Evolutionary conservation across 2,113 vertebrate species (phyloP).

Genomic region (Oxyruncus cristatus): DNA sequence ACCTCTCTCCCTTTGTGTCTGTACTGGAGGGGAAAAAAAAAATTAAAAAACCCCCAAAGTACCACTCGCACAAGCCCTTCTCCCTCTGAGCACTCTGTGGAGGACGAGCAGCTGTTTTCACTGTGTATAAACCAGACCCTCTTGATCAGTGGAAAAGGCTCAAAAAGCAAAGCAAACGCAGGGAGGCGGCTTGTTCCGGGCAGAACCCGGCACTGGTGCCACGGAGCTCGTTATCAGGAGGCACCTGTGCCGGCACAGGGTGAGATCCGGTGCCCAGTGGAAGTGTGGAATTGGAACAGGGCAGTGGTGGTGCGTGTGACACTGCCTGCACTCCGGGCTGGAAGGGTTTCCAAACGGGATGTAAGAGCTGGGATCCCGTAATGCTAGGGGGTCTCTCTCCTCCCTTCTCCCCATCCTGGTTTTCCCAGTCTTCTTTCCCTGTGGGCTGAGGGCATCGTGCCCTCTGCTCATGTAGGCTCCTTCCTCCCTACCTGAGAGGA

Average conservation of each 20-base stretch:
- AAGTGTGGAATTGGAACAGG: background rate
- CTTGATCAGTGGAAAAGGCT: background rate
- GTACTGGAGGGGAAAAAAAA: background rate
- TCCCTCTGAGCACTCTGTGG: background rate
- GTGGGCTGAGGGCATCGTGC: background rate
- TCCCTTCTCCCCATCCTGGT: background rate
- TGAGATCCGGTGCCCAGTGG: background rate
- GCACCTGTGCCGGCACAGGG: background rate
- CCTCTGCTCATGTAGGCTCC: background rate
- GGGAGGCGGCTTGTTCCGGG: background rate
- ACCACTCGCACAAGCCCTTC: background rate
- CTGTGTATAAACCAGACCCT: background rate
- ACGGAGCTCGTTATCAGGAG: background rate
- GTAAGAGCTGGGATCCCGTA: background rate
- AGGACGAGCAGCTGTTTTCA: accelerated
- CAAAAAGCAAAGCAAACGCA: background rate
- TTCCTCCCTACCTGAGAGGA: background rate
- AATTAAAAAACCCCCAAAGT: background rate
- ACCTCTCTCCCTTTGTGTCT: background rate
- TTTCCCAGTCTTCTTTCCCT: background rate
- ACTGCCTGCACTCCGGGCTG: background rate
- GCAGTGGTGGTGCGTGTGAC: background rate
- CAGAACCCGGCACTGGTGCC: background rate
- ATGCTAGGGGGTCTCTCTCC: accelerated
- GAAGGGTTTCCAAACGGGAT: background rate